These are phyloP conservation scores for Rosalia funebris DNA, from an alignment of 2,888 invertebrate species.

Conservation along the genomic window DNA sequence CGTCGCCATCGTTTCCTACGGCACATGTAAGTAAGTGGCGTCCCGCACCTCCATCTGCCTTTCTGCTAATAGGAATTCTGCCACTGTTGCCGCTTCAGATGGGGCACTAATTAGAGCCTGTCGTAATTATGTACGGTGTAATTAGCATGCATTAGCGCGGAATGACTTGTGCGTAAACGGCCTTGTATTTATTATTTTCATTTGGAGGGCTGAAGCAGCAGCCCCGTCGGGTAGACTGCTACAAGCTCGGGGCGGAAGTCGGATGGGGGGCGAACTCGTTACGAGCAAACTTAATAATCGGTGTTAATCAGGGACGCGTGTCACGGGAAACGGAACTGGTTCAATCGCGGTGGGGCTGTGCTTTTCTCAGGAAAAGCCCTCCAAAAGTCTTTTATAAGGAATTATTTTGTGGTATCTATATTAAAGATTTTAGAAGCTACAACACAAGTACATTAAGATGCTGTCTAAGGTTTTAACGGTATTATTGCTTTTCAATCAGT, in stretches of 20 bases:
- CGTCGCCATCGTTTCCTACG: constrained; percentile 24
- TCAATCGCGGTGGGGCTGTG: no score
- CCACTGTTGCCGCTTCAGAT: constrained; percentile 47
- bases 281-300: neutral
- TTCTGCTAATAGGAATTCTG: constrained; percentile 43
- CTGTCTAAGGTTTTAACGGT: no score
- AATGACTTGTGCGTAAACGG: constrained; percentile 40
- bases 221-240: neutral
- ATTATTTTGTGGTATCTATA: no score
- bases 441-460: no score
- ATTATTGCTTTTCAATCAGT: no score
- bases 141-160: constrained; percentile 49
- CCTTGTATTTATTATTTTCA: constrained; percentile 16
- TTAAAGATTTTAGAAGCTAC: no score
- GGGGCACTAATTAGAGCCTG: constrained; percentile 51
- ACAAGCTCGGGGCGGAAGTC: neutral
- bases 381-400: no score
- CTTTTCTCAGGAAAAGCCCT: no score
- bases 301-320: neutral
- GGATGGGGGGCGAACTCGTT: neutral
- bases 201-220: neutral
- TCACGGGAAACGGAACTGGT: no score
- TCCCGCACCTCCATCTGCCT: constrained; percentile 45
- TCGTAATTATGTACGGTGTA: constrained; percentile 50
- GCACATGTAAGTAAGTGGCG: constrained; percentile 33